Percentiles rank a stretch among this genome's conserved stretches.
Evolutionary conservation across 2,888 invertebrate genomes (phyloP).

Genomic region (Sinotaia quadrata): DNA sequence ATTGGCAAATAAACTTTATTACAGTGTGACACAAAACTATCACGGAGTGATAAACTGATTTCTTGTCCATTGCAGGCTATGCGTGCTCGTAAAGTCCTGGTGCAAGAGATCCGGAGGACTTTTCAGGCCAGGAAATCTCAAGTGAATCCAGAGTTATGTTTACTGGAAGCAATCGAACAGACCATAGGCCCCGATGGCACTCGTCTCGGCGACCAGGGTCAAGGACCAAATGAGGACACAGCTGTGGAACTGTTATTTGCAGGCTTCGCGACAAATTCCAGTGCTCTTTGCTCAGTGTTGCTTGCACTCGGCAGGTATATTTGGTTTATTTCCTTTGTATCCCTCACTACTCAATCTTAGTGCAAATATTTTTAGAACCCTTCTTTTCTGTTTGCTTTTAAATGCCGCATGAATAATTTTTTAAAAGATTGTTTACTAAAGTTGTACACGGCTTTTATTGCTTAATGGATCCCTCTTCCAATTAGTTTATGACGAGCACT

Average conservation of each 20-base stretch:
- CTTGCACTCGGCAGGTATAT: slow-evolving; percentile 33
- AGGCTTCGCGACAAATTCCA: slow-evolving; percentile 64
- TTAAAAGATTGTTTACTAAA: too few relatives aligned
- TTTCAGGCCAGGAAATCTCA: slow-evolving; percentile 32
- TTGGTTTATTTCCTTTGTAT: background rate
- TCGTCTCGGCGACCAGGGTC: slow-evolving; percentile 34
- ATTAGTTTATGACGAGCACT: too few relatives aligned
- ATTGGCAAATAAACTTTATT: too few relatives aligned
- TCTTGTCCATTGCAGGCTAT: slow-evolving; percentile 60
- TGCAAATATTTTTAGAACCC: background rate
- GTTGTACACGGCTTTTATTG: too few relatives aligned
- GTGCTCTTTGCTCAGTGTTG: slow-evolving; percentile 51
- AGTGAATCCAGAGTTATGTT: slow-evolving; percentile 3
- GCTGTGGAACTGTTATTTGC: slow-evolving; percentile 69
- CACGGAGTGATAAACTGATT: too few relatives aligned
- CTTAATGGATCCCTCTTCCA: too few relatives aligned
- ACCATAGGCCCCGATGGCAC: background rate
- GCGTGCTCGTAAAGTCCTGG: slow-evolving; percentile 50
- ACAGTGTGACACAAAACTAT: too few relatives aligned
- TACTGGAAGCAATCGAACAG: slow-evolving; percentile 30
- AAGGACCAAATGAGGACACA: slow-evolving; percentile 49
- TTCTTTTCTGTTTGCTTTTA: background rate
- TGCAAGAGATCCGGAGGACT: slow-evolving; percentile 52
- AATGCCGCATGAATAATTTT: too few relatives aligned
- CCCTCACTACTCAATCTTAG: background rate